Evolutionary conservation across 2,888 invertebrate genomes (phyloP).

Genomic region (Nasonovia ribisnigri): DNA sequence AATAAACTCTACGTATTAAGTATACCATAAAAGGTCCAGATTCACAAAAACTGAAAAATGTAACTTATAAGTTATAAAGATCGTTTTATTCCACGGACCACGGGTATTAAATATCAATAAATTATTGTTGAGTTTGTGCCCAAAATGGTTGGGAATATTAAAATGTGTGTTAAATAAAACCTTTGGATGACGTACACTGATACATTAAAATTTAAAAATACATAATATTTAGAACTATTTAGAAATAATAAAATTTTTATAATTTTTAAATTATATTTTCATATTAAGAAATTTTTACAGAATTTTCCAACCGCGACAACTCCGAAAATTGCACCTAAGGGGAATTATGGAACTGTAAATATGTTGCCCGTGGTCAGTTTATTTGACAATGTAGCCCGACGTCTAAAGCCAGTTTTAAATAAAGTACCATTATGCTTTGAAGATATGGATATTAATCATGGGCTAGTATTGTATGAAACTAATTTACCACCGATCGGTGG

Average conservation of each 20-base stretch:
- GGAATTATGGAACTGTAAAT: conserved; percentile 76
- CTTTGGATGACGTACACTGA: no score
- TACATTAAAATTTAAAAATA: not conserved
- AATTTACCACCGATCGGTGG: not conserved
- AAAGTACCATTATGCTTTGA: conserved; percentile 76
- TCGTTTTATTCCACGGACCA: not conserved
- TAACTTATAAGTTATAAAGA: not conserved
- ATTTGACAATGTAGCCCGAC: conserved; percentile 54
- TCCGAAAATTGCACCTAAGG: conserved; percentile 76
- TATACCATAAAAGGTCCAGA: not conserved
- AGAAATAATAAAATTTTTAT: not conserved
- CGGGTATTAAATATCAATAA: not conserved
- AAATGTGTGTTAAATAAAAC: no score
- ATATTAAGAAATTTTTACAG: conserved; percentile 38
- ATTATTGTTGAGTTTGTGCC: not conserved
- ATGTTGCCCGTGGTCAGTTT: conserved; percentile 72
- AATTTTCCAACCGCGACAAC: conserved; percentile 70
- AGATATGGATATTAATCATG: conserved; percentile 75
- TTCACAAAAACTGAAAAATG: not conserved
- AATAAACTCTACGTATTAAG: not conserved
- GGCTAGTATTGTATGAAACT: conserved; percentile 78
- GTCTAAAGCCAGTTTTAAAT: not conserved
- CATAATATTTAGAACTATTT: not conserved
- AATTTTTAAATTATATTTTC: not conserved
- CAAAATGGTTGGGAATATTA: not conserved